Evolutionary conservation across 2,888 invertebrate species (phyloP).

Genomic region (Caenorhabditis sp.): DNA sequence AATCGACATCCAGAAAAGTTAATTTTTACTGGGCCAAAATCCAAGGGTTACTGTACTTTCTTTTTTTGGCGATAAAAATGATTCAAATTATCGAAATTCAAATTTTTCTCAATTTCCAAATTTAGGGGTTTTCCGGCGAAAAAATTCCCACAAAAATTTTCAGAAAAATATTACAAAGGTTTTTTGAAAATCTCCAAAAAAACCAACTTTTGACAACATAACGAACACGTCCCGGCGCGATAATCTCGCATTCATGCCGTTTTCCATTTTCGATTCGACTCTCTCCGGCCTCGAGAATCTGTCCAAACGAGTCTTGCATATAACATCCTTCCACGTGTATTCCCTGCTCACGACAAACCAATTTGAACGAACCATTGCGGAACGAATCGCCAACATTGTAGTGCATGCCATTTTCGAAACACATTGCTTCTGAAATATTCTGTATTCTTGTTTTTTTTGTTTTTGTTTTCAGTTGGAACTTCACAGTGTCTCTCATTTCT

Average conservation of each 20-base stretch:
- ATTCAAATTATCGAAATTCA: too few relatives aligned
- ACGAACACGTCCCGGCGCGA: slow-evolving; percentile 62
- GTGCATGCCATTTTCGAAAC: slow-evolving; percentile 67
- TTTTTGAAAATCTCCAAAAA: background rate
- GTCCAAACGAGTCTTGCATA: slow-evolving; percentile 52
- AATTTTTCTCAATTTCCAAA: too few relatives aligned
- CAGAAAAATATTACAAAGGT: background rate
- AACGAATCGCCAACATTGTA: slow-evolving; percentile 68
- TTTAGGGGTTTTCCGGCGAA: too few relatives aligned
- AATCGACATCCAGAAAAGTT: too few relatives aligned
- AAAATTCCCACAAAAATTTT: too few relatives aligned
- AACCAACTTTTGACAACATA: slow-evolving; percentile 66
- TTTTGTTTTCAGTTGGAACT: too few relatives aligned
- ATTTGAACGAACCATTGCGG: slow-evolving; percentile 67
- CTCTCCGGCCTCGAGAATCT: slow-evolving; percentile 58
- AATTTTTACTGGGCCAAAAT: too few relatives aligned
- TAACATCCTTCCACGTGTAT: slow-evolving; percentile 66
- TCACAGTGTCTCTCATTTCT: too few relatives aligned
- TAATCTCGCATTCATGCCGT: slow-evolving; percentile 62
- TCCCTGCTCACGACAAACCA: slow-evolving; percentile 63
- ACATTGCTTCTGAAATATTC: slow-evolving; percentile 62
- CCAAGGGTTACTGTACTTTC: too few relatives aligned
- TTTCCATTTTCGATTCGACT: slow-evolving; percentile 61
- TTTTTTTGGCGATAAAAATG: too few relatives aligned
- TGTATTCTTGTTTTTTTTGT: background rate